Evolutionary conservation across 1,140 invertebrate genomes (phyloP), one percentile per base, ranked within the genome.

Genomic region (Trichonephila inaurata): DNA sequence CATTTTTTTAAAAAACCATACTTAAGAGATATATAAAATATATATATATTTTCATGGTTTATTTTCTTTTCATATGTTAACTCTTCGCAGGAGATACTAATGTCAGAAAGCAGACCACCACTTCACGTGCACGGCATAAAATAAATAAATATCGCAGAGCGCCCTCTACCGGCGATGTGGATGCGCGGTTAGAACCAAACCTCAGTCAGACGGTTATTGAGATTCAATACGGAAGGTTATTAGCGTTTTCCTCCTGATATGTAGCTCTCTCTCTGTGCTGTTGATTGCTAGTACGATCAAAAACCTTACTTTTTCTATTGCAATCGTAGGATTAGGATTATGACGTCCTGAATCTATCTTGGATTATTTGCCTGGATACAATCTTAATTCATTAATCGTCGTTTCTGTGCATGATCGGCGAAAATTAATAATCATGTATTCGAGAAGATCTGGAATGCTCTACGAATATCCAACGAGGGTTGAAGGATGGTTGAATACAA

Each of bases 401-500:
- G 21, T 61, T 44, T 93, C 19, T 82, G 58, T 62, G 44, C 18
- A 64, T n/a, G 8, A 62, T 18, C 18, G 51, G 88, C 88, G 86
- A 61, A 44, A 44, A 21, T 58, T 40, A 24, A 19, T 33, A 16
- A 89, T 16, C 24, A 93, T 93, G 92, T 93, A 62, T 64, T 88
- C 69, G 6, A 51, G 86, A 21, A 60, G 92, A 88, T 62, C 92
- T 5, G 93, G 87, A 87, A 58, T 90, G 93, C 21, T 93, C 18
- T 94, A 91, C 94, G 96, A 96, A 94, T 97, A 97, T 95, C 97
- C 97, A 81, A 97, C 97, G 95, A 96, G 97, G 60, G 97, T 97
- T 58, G 97, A 97, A 96, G 97, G 97, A 94, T 97, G 97, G 97
- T 95, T 97, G 89, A 97, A 97, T 95, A 96, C 97, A 96, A 97